These are phyloP conservation scores for Brenthis hecate DNA, from an alignment of 2,888 invertebrate genomes.

Conservation along the genomic window DNA sequence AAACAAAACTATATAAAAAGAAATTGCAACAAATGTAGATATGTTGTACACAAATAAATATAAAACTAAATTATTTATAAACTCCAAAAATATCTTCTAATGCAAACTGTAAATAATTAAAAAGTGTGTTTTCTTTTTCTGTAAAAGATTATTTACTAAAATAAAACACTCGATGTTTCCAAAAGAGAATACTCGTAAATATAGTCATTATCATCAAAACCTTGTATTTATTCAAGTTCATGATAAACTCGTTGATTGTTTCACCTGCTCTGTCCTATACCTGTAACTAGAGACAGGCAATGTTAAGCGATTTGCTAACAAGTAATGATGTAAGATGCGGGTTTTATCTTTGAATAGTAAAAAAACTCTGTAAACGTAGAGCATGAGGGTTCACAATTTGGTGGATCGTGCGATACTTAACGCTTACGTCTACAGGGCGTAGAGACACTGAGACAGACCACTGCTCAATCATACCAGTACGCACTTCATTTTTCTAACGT, in stretches of 20 bases:
- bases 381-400: slow-evolving; percentile 57
- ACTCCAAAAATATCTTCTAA: too few species aligned
- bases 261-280: slow-evolving; percentile 38
- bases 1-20: too few species aligned
- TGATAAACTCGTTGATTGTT: slow-evolving; percentile 37
- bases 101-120: background rate
- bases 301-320: slow-evolving; percentile 39
- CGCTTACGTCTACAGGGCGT: slow-evolving; percentile 44
- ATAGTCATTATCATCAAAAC: slow-evolving; percentile 34
- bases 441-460: background rate
- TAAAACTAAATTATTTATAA: too few species aligned
- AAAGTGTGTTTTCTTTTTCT: background rate
- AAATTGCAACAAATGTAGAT: too few species aligned
- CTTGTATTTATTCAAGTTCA: slow-evolving; percentile 66
- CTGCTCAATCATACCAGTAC: background rate
- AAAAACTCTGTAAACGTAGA: slow-evolving; percentile 56
- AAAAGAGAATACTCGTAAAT: background rate
- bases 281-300: slow-evolving; percentile 32
- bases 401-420: slow-evolving; percentile 43
- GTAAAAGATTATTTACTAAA: background rate
- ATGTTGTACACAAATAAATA: too few species aligned
- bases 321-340: slow-evolving; percentile 60
- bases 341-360: slow-evolving; percentile 59
- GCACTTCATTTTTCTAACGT: background rate
- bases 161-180: slow-evolving; percentile 25